Evolutionary conservation across 2,888 invertebrate genomes (phyloP).

Genomic region (Aphidius colemani): DNA sequence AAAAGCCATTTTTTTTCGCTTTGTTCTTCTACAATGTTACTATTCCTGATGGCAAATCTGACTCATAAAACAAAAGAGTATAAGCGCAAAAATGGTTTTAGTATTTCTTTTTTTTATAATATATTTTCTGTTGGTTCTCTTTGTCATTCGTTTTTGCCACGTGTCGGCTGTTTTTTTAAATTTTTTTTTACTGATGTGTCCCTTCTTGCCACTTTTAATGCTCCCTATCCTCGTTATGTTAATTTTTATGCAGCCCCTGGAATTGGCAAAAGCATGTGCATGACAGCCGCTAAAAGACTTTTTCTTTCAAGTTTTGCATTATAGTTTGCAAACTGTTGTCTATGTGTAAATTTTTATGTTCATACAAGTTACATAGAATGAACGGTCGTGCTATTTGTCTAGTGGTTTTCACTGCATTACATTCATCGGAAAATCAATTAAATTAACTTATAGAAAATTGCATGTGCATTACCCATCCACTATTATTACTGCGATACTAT

Average conservation of each 20-base stretch:
- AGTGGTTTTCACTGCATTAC: neutral
- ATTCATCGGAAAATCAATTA: neutral
- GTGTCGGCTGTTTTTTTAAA: constrained; percentile 44
- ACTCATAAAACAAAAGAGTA: too few species aligned
- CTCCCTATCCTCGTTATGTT: constrained; percentile 39
- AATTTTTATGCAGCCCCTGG: constrained; percentile 41
- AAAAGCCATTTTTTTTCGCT: too few species aligned
- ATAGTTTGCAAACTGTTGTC: constrained; percentile 17
- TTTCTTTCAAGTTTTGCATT: constrained; percentile 12
- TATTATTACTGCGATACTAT: too few species aligned
- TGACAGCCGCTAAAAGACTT: constrained; percentile 32
- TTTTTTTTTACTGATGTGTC: constrained; percentile 22
- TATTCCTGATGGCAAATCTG: too few species aligned
- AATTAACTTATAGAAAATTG: too few species aligned
- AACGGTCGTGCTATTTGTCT: too few species aligned
- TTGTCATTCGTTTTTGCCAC: constrained; percentile 29
- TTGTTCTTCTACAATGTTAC: too few species aligned
- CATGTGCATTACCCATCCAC: too few species aligned
- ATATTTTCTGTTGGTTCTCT: neutral
- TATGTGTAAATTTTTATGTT: constrained; percentile 6
- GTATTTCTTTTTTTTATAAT: neutral
- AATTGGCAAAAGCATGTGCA: constrained; percentile 38
- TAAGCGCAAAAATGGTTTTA: constrained; percentile 10
- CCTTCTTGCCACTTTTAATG: constrained; percentile 18
- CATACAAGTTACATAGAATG: too few species aligned